phyloP scores from a whole-genome alignment of 2,113 vertebrate species.

The Falcunculus frontatus region DNA sequence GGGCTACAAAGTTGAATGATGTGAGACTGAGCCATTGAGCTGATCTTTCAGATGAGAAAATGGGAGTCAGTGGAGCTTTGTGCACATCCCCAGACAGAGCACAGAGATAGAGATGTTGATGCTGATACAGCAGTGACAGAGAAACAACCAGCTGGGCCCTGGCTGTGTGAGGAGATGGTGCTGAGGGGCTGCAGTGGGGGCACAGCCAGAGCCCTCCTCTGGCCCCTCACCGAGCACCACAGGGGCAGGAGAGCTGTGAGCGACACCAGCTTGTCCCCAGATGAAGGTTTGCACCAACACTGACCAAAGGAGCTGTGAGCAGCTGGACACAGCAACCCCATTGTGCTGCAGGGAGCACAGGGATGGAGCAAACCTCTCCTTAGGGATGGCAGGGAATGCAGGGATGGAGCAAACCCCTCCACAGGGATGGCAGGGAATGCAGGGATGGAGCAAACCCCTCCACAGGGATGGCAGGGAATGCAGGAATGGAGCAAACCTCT shows the following conservation, averaged over 20 bases:
- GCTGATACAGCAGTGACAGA: background rate
- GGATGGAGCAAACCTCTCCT: background rate
- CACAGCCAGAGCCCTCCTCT: background rate
- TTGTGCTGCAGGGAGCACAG: rapidly evolving
- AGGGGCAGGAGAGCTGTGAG: background rate
- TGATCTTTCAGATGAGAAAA: background rate
- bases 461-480: background rate
- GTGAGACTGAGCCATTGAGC: background rate
- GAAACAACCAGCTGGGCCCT: background rate
- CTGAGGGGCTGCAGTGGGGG: background rate
- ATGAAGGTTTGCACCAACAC: background rate
- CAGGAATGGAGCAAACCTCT: no score
- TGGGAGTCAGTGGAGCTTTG: background rate
- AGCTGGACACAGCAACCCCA: background rate
- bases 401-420: background rate
- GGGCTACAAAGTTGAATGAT: background rate
- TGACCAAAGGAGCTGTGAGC: background rate
- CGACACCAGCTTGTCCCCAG: background rate
- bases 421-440: background rate
- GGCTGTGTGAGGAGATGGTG: rapidly evolving
- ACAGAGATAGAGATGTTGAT: background rate
- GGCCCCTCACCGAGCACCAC: rapidly evolving
- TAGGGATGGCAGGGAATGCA: background rate
- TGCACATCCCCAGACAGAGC: background rate
- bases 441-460: background rate